A percentile compares a stretch with the other conserved stretches of the same genome.
phyloP scores from a whole-genome alignment of 64 coral and sea anemone species.

The Hydrozoanthus tunicans region DNA sequence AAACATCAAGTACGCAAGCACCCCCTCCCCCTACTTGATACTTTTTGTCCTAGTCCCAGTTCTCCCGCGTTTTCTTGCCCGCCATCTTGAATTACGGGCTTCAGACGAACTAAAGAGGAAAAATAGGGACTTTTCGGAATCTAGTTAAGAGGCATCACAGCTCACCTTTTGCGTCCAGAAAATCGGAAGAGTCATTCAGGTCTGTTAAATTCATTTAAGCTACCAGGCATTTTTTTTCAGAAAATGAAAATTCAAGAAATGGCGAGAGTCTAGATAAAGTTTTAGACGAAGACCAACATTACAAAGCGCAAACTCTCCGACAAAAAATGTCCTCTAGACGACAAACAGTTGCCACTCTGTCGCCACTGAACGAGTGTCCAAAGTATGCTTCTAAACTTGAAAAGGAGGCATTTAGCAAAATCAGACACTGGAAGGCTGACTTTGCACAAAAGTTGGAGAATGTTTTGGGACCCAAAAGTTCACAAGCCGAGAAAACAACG shows the following conservation, averaged over 20 bases:
- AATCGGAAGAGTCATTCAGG: no score
- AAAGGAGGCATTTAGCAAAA: constrained; percentile 71
- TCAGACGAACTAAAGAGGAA: no score
- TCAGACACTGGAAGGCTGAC: constrained; percentile 63
- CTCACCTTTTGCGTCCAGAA: no score
- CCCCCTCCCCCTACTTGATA: no score
- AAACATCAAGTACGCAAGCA: no score
- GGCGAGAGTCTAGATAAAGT: background rate
- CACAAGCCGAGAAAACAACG: constrained; percentile 4
- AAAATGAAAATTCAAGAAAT: background rate
- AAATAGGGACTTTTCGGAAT: no score
- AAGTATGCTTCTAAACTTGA: constrained; percentile 78
- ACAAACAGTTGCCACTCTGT: constrained; percentile 34
- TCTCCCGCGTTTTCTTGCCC: no score
- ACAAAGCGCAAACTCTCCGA: background rate
- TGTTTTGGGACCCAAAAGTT: constrained; percentile 46
- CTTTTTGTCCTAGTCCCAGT: no score
- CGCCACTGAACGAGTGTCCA: constrained; percentile 33
- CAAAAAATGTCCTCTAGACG: background rate
- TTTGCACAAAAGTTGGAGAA: constrained; percentile 66
- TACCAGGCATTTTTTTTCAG: background rate
- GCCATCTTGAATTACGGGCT: no score
- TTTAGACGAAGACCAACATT: background rate
- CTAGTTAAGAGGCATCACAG: no score
- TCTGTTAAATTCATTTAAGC: no score